phyloP scores from a whole-genome alignment of 2,113 vertebrate genomes.

The Ammodytes marinus region DNA sequence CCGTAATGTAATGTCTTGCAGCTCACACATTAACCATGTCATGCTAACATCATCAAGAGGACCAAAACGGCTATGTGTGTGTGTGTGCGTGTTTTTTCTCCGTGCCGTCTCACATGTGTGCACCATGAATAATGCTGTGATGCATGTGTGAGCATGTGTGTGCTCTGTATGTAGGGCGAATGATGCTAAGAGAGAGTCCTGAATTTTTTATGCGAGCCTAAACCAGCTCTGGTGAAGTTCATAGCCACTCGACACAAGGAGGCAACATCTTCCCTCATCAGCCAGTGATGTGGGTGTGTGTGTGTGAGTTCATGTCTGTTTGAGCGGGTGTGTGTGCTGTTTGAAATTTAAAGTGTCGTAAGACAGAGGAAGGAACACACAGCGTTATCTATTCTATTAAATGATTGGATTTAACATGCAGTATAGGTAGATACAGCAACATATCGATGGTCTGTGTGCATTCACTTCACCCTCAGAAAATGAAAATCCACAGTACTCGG shows the following conservation, averaged over 20 bases:
- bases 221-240: slow-evolving; percentile 77
- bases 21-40: slow-evolving; percentile 34
- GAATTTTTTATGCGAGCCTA: slow-evolving; percentile 82
- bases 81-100: slow-evolving; percentile 26
- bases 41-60: slow-evolving; percentile 18
- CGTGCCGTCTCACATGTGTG: slow-evolving; percentile 56
- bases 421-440: not conserved
- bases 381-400: not conserved
- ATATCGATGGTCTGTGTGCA: slow-evolving; percentile 1
- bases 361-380: not conserved
- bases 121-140: slow-evolving; percentile 57
- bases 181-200: slow-evolving; percentile 76
- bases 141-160: slow-evolving; percentile 58
- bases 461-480: not conserved
- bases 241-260: slow-evolving; percentile 57
- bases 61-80: slow-evolving; percentile 13
- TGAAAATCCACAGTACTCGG: not conserved
- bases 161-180: slow-evolving; percentile 79
- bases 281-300: slow-evolving; percentile 27
- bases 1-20: slow-evolving; percentile 11
- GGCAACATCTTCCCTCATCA: slow-evolving; percentile 61
- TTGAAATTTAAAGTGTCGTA: slow-evolving; percentile 14
- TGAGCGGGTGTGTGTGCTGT: not conserved
- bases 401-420: not conserved
- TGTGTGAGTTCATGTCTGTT: not conserved